Evolutionary conservation across 1,140 invertebrate species (phyloP), one percentile per base, ranked within the genome.

Genomic region (Galleria mellonella): DNA sequence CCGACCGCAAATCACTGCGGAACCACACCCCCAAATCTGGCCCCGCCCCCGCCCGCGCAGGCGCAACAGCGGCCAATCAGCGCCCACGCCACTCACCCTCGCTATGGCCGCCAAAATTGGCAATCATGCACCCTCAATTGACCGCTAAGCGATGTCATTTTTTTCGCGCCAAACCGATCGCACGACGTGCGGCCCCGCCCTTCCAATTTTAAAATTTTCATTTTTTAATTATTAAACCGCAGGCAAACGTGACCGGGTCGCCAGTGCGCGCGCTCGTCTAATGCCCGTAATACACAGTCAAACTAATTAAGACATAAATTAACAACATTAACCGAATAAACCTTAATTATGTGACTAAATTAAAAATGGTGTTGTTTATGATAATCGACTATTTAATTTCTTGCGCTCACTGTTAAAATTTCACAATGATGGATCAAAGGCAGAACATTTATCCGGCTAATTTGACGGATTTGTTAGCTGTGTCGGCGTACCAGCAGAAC

Each of bases 1-100:
- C 33, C 55, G 65, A 83, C 79, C 76, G 73, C 79, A 83, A 82
- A 83, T 83, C 79, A 81, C 73, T 57, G 72, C 52, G 45, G 55
- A 51, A 73, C 70, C 75, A 75, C 75, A 71, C 77, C 79, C 71
- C 64, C 64, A 65, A 70, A 72, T 69, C 64, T 56, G 65, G 57
- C 59, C 56, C 51, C 79, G 68, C 68, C 79, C 55, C 27, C 9
- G 30, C 15, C 28, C 47, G 43, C 72, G 70, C 79, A 76, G 68
- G 77, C 79, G 79, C 57, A 0, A n/a, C 7, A 4, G 31, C 23
- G 17, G 28, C 75, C 81, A 83, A 82, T 83, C 56, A 36, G 9
- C 45, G 6, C 15, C 31, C 45, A 29, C 17, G 2, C 23, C 13
- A 11, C 7, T n/a, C 30, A 27, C 38, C 38, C 27, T 43, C 29